Percentiles rank a stretch among this genome's conserved stretches.
Conservation (phyloP, 2,888 invertebrate genomes). For the Pristionchus maxplancki region DNA sequence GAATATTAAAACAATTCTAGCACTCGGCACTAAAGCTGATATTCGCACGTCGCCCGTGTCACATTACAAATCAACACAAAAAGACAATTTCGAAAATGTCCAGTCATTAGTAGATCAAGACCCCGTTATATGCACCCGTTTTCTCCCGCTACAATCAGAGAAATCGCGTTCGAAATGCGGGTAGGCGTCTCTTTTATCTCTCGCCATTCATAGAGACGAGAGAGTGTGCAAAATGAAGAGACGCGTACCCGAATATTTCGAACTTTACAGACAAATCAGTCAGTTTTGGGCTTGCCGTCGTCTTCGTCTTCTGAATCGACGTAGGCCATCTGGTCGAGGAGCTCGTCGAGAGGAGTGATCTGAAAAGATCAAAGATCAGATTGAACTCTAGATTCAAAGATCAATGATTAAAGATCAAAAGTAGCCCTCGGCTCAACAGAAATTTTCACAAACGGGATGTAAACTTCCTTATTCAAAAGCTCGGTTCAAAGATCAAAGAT, state of each 20-base stretch:
- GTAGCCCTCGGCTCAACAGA: not conserved
- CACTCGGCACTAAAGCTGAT: constrained; percentile 33
- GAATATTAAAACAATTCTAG: not conserved
- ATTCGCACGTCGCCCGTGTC: constrained; percentile 36
- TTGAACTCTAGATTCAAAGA: not conserved
- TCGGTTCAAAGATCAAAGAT: not conserved
- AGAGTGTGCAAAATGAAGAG: too few relatives aligned
- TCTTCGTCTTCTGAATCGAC: constrained; percentile 5
- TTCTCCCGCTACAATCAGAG: constrained; percentile 30
- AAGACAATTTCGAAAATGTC: not conserved
- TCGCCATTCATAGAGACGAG: too few relatives aligned
- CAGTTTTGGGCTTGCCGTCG: not conserved
- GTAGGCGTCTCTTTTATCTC: too few relatives aligned
- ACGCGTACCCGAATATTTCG: too few relatives aligned
- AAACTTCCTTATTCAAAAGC: too few relatives aligned
- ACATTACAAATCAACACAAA: not conserved
- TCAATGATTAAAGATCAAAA: not conserved
- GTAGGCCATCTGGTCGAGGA: not conserved
- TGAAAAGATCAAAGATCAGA: not conserved
- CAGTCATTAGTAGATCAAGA: not conserved
- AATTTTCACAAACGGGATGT: constrained; percentile 22
- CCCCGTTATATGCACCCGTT: not conserved
- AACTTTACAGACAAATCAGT: constrained; percentile 32
- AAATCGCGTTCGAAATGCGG: too few relatives aligned
- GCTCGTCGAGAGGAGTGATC: constrained; percentile 13